These are phyloP conservation scores for Periophthalmus magnuspinnatus DNA, from an alignment of 2,797 vertebrate species.

Conservation along the genomic window DNA sequence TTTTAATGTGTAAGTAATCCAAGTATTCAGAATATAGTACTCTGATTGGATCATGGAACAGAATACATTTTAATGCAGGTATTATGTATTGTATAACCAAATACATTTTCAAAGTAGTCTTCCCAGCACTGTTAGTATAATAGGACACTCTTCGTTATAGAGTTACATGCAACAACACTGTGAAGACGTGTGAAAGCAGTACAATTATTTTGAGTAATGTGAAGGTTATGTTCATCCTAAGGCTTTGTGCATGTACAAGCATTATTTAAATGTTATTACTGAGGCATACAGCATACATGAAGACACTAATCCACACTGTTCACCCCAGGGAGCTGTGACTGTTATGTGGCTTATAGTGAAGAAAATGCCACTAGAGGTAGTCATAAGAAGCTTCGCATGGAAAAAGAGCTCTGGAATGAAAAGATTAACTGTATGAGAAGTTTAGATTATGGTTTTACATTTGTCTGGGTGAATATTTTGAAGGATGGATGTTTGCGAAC, in stretches of 20 bases:
- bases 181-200: slow-evolving; percentile 25
- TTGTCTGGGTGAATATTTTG: too few species aligned
- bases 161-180: slow-evolving; percentile 66
- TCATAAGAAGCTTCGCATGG: slow-evolving; percentile 22
- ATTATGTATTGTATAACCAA: too few species aligned
- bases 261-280: slow-evolving; percentile 27
- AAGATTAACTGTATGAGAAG: neutral
- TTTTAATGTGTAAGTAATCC: too few species aligned
- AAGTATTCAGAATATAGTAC: too few species aligned
- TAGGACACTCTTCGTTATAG: slow-evolving; percentile 74
- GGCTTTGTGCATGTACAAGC: slow-evolving; percentile 32
- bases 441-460: too few species aligned
- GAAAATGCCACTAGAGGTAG: slow-evolving; percentile 37
- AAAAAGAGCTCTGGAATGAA: neutral
- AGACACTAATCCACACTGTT: slow-evolving; percentile 41
- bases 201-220: slow-evolving; percentile 74
- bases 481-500: too few species aligned
- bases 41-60: too few species aligned
- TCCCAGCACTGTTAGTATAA: slow-evolving; percentile 65
- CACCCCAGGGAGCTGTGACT: slow-evolving; percentile 39
- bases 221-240: slow-evolving; percentile 44
- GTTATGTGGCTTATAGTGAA: slow-evolving; percentile 21
- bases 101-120: too few species aligned
- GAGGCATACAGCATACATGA: slow-evolving; percentile 27
- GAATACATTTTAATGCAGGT: too few species aligned